A percentile compares a stretch with the other conserved stretches of the same genome.
These are phyloP conservation scores for Dermolepida albohirtum DNA, from an alignment of 2,888 invertebrate species.

Conservation along the genomic window DNA sequence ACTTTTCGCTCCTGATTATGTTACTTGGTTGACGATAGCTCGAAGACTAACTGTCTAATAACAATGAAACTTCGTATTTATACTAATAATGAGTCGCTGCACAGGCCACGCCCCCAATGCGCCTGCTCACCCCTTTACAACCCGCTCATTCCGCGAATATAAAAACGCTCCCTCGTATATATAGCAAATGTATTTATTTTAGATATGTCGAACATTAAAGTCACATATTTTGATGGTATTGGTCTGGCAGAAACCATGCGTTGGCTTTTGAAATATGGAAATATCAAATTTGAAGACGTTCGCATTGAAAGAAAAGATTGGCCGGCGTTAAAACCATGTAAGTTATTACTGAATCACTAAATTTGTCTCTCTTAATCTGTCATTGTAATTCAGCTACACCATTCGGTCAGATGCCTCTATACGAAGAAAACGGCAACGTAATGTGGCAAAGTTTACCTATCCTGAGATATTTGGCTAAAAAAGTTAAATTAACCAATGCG, in stretches of 20 bases:
- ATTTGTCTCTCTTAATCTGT: background rate
- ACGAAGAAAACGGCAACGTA: slow-evolving; percentile 72
- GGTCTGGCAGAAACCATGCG: slow-evolving; percentile 15
- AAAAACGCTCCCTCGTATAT: too few relatives aligned
- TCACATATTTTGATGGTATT: slow-evolving; percentile 1
- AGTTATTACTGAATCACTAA: slow-evolving; percentile 24
- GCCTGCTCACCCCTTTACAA: too few relatives aligned
- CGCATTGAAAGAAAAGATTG: slow-evolving; percentile 66
- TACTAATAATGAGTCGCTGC: too few relatives aligned
- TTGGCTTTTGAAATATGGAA: slow-evolving; percentile 9
- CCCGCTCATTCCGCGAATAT: too few relatives aligned
- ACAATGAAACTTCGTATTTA: too few relatives aligned
- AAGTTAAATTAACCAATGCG: slow-evolving; percentile 69
- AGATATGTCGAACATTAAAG: background rate
- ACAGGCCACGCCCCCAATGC: too few relatives aligned
- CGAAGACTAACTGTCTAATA: too few relatives aligned
- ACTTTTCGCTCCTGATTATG: too few relatives aligned
- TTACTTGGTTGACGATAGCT: too few relatives aligned
- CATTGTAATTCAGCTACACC: slow-evolving; percentile 66
- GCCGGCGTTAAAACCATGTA: slow-evolving; percentile 58
- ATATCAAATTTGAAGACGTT: slow-evolving; percentile 72
- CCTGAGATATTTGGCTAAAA: slow-evolving; percentile 71
- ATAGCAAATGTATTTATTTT: too few relatives aligned
- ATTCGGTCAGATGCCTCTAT: slow-evolving; percentile 72
- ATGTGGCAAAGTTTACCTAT: slow-evolving; percentile 71